phyloP scores from a whole-genome alignment of 2,888 invertebrate species.

The Ichneumon xanthorius region DNA sequence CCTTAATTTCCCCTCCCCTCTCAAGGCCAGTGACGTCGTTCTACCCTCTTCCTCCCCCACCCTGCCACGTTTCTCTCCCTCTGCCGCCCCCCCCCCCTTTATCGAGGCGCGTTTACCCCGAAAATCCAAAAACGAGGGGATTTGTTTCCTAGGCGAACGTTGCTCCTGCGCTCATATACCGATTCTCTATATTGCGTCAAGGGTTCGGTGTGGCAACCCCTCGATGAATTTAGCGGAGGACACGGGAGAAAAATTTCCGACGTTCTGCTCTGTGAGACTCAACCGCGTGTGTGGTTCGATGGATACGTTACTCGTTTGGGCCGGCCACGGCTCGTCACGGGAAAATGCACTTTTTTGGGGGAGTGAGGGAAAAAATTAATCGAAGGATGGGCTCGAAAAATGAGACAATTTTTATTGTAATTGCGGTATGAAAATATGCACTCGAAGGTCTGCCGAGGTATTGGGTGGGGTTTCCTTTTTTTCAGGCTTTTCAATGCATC shows the following conservation, averaged over 20 bases:
- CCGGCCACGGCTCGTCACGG: no score
- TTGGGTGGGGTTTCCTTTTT: no score
- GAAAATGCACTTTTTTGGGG: background rate
- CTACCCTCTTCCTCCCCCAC: slow-evolving; percentile 48
- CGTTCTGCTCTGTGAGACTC: slow-evolving; percentile 12
- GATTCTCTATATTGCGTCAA: slow-evolving; percentile 70
- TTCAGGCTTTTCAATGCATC: no score
- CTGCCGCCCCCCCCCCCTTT: background rate
- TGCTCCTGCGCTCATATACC: slow-evolving; percentile 66
- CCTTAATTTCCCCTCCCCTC: slow-evolving; percentile 26
- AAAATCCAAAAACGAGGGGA: slow-evolving; percentile 82
- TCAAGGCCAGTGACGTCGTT: slow-evolving; percentile 36
- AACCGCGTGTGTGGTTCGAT: background rate
- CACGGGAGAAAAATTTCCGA: slow-evolving; percentile 40
- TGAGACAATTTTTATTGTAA: no score
- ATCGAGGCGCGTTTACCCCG: slow-evolving; percentile 72
- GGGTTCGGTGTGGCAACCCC: slow-evolving; percentile 65
- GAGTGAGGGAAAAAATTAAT: background rate
- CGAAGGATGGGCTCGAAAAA: background rate
- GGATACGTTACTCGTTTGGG: background rate
- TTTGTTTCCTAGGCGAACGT: slow-evolving; percentile 73
- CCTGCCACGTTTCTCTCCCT: slow-evolving; percentile 17
- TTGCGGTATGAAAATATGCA: no score
- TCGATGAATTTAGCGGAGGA: slow-evolving; percentile 46
- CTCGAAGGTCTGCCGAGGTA: no score